A percentile compares a stretch with the other conserved stretches of the same genome.
Evolutionary conservation across 2,113 vertebrate genomes (phyloP).

Genomic region (Rhipidura dahli): DNA sequence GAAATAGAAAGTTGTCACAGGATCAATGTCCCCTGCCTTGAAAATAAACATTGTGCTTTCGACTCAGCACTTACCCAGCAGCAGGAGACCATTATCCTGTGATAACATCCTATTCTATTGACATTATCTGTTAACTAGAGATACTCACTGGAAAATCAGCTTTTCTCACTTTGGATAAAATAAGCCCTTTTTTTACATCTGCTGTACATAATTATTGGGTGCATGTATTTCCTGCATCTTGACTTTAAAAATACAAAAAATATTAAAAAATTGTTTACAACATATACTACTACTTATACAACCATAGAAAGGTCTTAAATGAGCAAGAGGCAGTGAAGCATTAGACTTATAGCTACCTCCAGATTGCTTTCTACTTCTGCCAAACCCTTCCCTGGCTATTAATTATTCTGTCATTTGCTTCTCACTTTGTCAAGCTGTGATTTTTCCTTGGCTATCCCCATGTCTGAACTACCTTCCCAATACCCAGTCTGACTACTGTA

Average conservation of each 20-base stretch:
- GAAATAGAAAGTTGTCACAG: constrained; percentile 25
- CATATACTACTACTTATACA: not conserved
- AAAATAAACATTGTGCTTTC: constrained; percentile 45
- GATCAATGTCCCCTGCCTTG: constrained; percentile 61
- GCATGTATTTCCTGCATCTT: not conserved
- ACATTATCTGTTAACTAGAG: constrained; percentile 53
- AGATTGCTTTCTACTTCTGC: not conserved
- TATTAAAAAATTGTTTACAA: not conserved
- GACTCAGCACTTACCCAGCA: constrained; percentile 41
- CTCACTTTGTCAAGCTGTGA: not conserved
- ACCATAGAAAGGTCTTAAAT: not conserved
- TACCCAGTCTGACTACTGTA: not conserved
- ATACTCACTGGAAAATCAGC: constrained; percentile 23
- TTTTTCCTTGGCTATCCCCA: not conserved
- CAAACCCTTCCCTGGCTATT: not conserved
- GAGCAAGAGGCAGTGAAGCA: not conserved
- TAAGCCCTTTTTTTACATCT: not conserved
- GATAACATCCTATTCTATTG: constrained; percentile 58
- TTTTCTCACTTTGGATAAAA: constrained; percentile 35
- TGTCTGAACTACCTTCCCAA: not conserved
- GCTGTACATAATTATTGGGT: not conserved
- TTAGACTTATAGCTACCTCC: not conserved
- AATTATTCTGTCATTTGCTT: not conserved
- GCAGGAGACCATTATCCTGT: constrained; percentile 49
- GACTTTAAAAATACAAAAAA: not conserved